Evolutionary conservation across 2,113 vertebrate species (phyloP), one percentile per base, ranked within the genome.

Genomic region (Rhea pennata): DNA sequence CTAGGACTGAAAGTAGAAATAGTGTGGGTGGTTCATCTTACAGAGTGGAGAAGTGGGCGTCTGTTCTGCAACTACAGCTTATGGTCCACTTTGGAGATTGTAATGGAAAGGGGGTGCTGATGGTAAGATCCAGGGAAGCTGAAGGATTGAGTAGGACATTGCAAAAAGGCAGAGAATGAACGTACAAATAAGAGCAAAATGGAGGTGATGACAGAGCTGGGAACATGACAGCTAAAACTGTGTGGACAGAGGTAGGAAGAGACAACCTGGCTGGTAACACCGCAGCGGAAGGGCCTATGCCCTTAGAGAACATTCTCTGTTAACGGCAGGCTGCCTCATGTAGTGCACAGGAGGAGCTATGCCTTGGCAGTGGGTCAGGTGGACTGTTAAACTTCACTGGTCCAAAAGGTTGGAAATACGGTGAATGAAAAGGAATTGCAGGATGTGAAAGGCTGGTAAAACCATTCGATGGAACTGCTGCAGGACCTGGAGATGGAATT

Each of bases 71-170:
- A 10, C 56, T 24, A 0, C 56, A n/a, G 9, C 16, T 50, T 26
- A 3, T 20, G 54, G 27, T 27, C 9, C 72, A 1, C 10, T 51
- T n/a, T 48, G 71, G 48, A 62, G 39, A 9, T 0, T 0, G 19
- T 33, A 59, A 42, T 26, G 27, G 61, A 39, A 70, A 36, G 14
- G 31, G 17, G 16, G 59, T 56, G 26, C 6, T 33, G 23, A 6
- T 42, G 31, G 27, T 2, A 48, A 20, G 22, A 56, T n/a, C 5
- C 59, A n/a, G 12, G 31, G 44, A 83, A 51, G 29, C 23, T 69
- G 33, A 10, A 46, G 54, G 19, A 26, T 5, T 66, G 15, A 86
- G 17, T 26, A 64, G 39, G 17, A 17, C 39, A 19, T 2, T 54
- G 46, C 59, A 40, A 62, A 67, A 53, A n/a, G 14, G 16, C 7